Base-by-base conservation (phyloP, 1,140 invertebrate genomes). In the Aphelinus certus region DNA sequence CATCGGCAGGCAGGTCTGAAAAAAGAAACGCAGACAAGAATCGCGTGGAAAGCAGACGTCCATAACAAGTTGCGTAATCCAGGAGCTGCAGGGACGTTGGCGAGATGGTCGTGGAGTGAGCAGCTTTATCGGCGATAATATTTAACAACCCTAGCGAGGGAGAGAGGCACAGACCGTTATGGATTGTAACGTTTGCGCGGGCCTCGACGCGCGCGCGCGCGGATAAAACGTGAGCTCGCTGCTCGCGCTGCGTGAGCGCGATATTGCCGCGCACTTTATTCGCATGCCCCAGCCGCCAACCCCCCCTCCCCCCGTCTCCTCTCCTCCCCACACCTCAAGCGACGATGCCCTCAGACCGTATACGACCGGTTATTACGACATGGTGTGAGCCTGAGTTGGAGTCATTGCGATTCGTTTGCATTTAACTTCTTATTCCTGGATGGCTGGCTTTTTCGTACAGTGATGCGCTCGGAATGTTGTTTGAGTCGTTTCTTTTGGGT, bases 11-110 rank as follows among this genome's bases (percentile, higher is more conserved):
- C 53, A 26, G 26, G 26, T 26, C 26, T 26, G 26, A 26, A 26
- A 26, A 26, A 26, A 26, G 26, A 26, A 26, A 26, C 26, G 26
- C 26, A 26, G 26, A 26, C 26, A 26, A 56, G 43, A 60, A 67
- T 9, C 71, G 58, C 56, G 47, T 58, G 63, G 51, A 77, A 74
- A 73, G 61, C 78, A 77, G 69, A 75, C 69, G 58, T 58, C 62
- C 49, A 9, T 63, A 55, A 55, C 63, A 62, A 67, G 51, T 74
- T 62, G 26, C n/a, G 55, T 62, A 62, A 73, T 64, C 5, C 48
- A 75, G 76, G 63, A 58, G 73, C 69, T 66, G 75, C 60, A 75
- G 75, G 61, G 75, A 69, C 55, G 70, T 57, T 45, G 26, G 26
- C 26, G 76, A 72, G 65, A 73, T 53, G 61, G 68, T 64, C 62